phyloP scores from a whole-genome alignment of 2,113 vertebrate species.

The Stercorarius parasiticus region DNA sequence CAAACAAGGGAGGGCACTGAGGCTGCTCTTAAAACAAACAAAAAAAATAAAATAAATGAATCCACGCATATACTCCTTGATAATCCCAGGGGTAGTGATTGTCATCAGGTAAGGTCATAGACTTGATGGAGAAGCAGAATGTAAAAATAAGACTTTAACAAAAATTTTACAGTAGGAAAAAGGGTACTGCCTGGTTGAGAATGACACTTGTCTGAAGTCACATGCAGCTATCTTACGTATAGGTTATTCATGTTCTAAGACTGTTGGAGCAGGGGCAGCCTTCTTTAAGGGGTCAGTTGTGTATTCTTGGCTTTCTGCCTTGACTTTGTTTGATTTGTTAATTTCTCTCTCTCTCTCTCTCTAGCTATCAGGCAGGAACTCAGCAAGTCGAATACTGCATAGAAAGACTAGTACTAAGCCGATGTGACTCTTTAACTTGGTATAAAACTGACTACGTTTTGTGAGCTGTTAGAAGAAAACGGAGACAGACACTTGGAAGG shows the following conservation, averaged over 20 bases:
- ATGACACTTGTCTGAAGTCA: neutral
- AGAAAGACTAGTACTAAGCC: conserved; percentile 73
- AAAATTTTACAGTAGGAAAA: too few relatives aligned
- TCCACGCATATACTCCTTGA: neutral
- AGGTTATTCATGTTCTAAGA: accelerated
- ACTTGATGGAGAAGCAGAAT: neutral
- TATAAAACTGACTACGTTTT: conserved; percentile 75
- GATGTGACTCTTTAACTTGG: conserved; percentile 74
- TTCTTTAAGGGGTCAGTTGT: neutral
- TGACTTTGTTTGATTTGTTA: neutral
- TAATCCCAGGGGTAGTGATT: neutral
- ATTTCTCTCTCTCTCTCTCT: neutral
- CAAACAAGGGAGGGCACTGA: neutral
- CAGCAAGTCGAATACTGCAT: conserved; percentile 91
- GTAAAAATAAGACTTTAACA: neutral
- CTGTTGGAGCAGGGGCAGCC: neutral
- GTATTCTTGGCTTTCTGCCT: neutral
- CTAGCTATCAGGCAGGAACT: conserved; percentile 97
- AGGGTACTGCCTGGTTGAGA: neutral
- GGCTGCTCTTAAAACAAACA: neutral
- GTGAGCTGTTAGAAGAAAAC: conserved; percentile 71
- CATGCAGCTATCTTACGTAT: accelerated
- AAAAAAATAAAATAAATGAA: neutral
- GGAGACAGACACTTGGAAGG: conserved; percentile 74
- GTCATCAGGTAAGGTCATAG: neutral